Evolutionary conservation across 2,888 invertebrate species (phyloP), one percentile per base, ranked within the genome.

Genomic region (Hololepta plana): DNA sequence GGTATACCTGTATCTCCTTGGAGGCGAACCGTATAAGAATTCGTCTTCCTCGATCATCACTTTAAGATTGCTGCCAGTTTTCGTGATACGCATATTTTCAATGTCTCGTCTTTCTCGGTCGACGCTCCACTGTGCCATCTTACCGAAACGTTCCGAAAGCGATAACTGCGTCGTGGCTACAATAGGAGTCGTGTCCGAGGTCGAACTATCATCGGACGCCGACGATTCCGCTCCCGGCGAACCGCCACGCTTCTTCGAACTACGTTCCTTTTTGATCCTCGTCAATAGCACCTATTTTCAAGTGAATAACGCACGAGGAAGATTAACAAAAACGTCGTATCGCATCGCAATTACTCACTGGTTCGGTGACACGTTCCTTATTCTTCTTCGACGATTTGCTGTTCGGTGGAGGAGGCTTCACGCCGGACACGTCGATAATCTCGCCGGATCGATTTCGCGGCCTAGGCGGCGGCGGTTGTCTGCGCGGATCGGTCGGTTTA

Each of bases 51-150:
- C 77, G 35, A 80, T 79, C 54, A 74, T 68, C 20, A 81, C 81
- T 51, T 79, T 79, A 37, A 80, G 63, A 24, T 72, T 72, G 22
- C 72, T 72, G 24, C 69, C 70, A 23, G 71, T 77, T 34, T 82
- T 73, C 30, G 85, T 81, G 37, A 82, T 84, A 29, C 77, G 64
- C 76, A 82, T 82, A 46, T 82, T 81, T 53, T 81, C 81, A 47
- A 84, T 73, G 26, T 82, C 76, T n/a, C 75, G 67, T 7, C 85
- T 63, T 38, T 55, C 54, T 15, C 55, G 39, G 51, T 84, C 84
- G 3, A 79, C 75, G 33, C 80, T 80, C 81, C 84, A 84, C 46
- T 85, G 85, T 12, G 85, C 85, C 72, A 87, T 82, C 61, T 85
- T 85, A 35, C 85, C 85, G 55, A 87, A 87, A 12, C 80, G 64